phyloP scores from a whole-genome alignment of 2,113 vertebrate species.

The Platysternon megacephalum region DNA sequence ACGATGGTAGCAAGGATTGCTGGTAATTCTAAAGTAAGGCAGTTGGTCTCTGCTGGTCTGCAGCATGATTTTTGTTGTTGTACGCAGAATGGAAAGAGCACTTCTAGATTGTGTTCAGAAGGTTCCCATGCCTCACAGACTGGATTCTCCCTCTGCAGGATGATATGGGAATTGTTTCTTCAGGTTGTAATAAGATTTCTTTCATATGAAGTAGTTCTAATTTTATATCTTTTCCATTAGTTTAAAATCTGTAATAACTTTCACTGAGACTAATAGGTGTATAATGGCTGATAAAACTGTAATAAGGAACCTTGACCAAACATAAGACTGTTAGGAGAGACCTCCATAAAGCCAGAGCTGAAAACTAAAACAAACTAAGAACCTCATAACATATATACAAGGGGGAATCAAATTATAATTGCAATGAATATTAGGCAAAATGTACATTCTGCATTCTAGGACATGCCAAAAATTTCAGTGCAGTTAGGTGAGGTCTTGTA shows the following conservation, averaged over 20 bases:
- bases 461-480: background rate
- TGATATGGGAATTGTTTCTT: background rate
- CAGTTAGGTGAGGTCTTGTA: background rate
- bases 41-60: slow-evolving; percentile 58
- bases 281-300: background rate
- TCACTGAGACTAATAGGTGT: background rate
- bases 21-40: background rate
- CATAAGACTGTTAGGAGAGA: slow-evolving; percentile 38
- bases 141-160: background rate
- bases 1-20: accelerated
- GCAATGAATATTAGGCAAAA: background rate
- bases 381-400: background rate
- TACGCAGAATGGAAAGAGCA: background rate
- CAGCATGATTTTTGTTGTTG: background rate
- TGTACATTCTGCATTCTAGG: background rate
- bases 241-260: background rate
- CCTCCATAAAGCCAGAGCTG: slow-evolving; percentile 22
- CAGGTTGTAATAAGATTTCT: background rate
- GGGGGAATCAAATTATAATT: background rate
- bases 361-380: background rate
- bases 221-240: background rate
- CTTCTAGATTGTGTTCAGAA: background rate
- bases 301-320: slow-evolving; percentile 3
- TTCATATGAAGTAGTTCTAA: accelerated
- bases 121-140: background rate